Percentiles rank a stretch among this genome's conserved stretches.
phyloP scores from a whole-genome alignment of 2,113 vertebrate species.

The Nibea albiflora region DNA sequence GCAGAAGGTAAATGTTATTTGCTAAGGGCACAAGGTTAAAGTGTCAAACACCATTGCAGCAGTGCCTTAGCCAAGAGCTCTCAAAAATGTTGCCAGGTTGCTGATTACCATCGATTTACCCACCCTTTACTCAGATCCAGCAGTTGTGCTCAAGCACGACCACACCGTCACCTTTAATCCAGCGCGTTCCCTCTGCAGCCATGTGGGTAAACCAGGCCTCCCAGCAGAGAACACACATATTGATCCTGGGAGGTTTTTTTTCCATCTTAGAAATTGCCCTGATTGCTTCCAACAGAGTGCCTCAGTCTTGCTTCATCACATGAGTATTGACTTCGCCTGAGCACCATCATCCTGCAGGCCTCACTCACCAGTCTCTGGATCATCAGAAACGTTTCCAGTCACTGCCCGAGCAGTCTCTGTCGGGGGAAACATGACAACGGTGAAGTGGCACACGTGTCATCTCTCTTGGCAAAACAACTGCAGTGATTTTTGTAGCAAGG shows the following conservation, averaged over 20 bases:
- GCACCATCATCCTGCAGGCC: neutral
- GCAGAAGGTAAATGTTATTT: constrained; percentile 11
- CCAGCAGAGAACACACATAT: constrained; percentile 42
- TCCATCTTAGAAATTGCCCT: constrained; percentile 53
- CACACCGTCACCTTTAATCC: constrained; percentile 38
- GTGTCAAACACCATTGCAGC: constrained; percentile 16
- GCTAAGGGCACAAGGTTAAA: neutral
- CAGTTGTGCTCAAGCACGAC: constrained; percentile 14
- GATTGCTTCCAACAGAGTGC: constrained; percentile 41
- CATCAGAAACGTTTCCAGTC: neutral
- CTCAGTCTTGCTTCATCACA: constrained; percentile 43
- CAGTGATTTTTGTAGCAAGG: neutral
- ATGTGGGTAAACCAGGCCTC: constrained; percentile 9
- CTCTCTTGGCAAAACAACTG: neutral
- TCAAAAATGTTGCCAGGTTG: constrained; percentile 27
- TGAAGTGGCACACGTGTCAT: neutral
- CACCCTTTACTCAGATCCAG: constrained; percentile 3
- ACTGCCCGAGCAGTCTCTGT: neutral
- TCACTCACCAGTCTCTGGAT: constrained; percentile 2
- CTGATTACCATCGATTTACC: constrained; percentile 42
- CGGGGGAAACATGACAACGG: neutral
- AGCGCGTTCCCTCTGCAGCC: constrained; percentile 4
- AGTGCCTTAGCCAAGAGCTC: neutral
- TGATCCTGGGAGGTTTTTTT: constrained; percentile 41
- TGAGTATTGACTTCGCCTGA: constrained; percentile 33